Percentiles rank a stretch among this genome's conserved stretches.
These are phyloP conservation scores for Myathropa florea DNA, from an alignment of 2,888 invertebrate genomes.

Conservation along the genomic window DNA sequence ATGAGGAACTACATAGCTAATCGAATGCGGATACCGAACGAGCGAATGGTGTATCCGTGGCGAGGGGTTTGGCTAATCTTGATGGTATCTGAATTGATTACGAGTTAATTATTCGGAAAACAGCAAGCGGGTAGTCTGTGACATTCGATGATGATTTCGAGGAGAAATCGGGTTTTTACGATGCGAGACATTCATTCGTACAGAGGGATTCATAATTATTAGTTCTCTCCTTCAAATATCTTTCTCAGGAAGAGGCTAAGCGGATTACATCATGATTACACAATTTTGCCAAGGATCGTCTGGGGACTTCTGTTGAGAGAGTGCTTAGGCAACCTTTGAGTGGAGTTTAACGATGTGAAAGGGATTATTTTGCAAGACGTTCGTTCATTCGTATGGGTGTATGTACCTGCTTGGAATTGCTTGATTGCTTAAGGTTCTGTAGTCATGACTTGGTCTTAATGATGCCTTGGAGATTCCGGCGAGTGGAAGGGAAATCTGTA, in stretches of 20 bases:
- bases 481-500: not conserved
- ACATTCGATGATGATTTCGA: constrained; percentile 3
- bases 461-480: not conserved
- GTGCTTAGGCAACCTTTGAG: not conserved
- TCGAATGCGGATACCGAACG: constrained; percentile 29
- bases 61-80: constrained; percentile 49
- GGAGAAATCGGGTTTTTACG: constrained; percentile 16
- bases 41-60: constrained; percentile 6
- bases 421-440: not conserved
- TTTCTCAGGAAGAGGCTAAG: not conserved
- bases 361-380: not conserved
- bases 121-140: constrained; percentile 12
- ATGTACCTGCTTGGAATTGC: not conserved
- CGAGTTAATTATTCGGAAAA: constrained; percentile 39
- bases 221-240: not conserved
- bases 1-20: constrained; percentile 19
- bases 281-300: not conserved
- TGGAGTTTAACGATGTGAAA: constrained; percentile 1
- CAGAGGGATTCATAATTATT: not conserved
- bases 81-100: constrained; percentile 52
- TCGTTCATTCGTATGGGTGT: too few relatives aligned
- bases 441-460: not conserved
- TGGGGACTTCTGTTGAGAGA: not conserved
- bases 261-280: constrained; percentile 24
- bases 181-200: not conserved